Evolutionary conservation across 2,888 invertebrate genomes (phyloP).

Genomic region (Dendrolimus houi): DNA sequence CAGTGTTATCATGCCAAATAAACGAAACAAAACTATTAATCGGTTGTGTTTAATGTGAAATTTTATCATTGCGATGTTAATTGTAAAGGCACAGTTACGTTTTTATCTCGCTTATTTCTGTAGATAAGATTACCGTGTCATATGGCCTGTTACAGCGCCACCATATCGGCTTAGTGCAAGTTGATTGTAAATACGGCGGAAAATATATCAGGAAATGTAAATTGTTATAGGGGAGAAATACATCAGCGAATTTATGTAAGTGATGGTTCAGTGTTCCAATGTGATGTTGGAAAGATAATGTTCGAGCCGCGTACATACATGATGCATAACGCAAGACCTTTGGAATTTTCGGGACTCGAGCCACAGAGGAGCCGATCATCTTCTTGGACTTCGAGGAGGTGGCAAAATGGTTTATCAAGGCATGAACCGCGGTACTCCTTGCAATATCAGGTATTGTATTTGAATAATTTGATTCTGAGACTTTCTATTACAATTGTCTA

Average conservation of each 20-base stretch:
- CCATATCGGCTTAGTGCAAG: slow-evolving; percentile 25
- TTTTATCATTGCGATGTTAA: slow-evolving; percentile 56
- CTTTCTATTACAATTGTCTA: too few species aligned
- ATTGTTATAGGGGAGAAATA: slow-evolving; percentile 1
- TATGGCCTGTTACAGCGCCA: slow-evolving; percentile 48
- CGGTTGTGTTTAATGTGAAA: slow-evolving; percentile 35
- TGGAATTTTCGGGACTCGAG: slow-evolving; percentile 32
- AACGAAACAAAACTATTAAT: slow-evolving; percentile 26
- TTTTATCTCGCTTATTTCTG: slow-evolving; percentile 58
- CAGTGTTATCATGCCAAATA: slow-evolving; percentile 18
- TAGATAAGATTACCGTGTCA: slow-evolving; percentile 67
- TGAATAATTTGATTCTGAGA: too few species aligned
- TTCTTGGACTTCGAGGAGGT: slow-evolving; percentile 50
- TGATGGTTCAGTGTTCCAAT: slow-evolving; percentile 46
- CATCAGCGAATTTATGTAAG: slow-evolving; percentile 1
- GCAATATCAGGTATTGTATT: slow-evolving; percentile 44
- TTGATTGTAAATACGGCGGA: slow-evolving; percentile 19
- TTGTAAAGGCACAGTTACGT: slow-evolving; percentile 49
- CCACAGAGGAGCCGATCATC: slow-evolving; percentile 49
- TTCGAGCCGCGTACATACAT: slow-evolving; percentile 42
- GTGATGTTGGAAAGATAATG: slow-evolving; percentile 38
- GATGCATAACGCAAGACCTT: slow-evolving; percentile 48
- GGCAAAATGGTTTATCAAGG: slow-evolving; percentile 37
- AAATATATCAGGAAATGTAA: slow-evolving; percentile 23
- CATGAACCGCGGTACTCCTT: slow-evolving; percentile 57